phyloP scores from a whole-genome alignment of 2,113 vertebrate species.

The Rafetus swinhoei region DNA sequence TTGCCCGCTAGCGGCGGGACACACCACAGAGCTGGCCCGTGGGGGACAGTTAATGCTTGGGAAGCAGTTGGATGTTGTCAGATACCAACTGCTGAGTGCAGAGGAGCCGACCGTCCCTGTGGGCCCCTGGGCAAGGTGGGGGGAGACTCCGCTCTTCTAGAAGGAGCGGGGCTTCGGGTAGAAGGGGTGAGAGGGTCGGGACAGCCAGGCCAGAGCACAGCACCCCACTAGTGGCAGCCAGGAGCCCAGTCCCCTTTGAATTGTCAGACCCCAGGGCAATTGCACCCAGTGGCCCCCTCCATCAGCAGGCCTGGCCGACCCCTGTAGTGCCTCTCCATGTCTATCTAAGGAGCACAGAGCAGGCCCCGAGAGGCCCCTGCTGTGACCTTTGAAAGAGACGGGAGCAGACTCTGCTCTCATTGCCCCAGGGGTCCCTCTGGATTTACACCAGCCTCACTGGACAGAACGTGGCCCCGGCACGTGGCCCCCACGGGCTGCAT shows the following conservation, averaged over 20 bases:
- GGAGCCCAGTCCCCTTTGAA: too few species aligned
- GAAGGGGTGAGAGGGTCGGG: too few species aligned
- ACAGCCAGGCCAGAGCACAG: too few species aligned
- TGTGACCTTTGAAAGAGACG: neutral
- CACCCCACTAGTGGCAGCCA: too few species aligned
- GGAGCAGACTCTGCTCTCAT: neutral
- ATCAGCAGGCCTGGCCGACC: too few species aligned
- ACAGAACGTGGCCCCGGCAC: neutral
- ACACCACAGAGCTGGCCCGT: neutral
- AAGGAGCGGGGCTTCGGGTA: too few species aligned
- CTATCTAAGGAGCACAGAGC: neutral
- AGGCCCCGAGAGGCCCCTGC: neutral
- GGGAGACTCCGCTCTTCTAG: too few species aligned
- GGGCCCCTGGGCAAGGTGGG: too few species aligned
- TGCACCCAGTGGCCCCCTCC: too few species aligned
- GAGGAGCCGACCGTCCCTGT: too few species aligned
- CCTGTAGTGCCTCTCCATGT: neutral
- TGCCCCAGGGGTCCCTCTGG: neutral
- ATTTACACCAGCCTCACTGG: neutral
- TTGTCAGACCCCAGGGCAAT: too few species aligned
- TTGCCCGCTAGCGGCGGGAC: neutral
- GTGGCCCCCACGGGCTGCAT: neutral
- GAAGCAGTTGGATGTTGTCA: neutral
- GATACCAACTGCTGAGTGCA: too few species aligned
- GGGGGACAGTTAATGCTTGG: neutral